Evolutionary conservation across 1,140 invertebrate species (phyloP).

Genomic region (Battus philenor): DNA sequence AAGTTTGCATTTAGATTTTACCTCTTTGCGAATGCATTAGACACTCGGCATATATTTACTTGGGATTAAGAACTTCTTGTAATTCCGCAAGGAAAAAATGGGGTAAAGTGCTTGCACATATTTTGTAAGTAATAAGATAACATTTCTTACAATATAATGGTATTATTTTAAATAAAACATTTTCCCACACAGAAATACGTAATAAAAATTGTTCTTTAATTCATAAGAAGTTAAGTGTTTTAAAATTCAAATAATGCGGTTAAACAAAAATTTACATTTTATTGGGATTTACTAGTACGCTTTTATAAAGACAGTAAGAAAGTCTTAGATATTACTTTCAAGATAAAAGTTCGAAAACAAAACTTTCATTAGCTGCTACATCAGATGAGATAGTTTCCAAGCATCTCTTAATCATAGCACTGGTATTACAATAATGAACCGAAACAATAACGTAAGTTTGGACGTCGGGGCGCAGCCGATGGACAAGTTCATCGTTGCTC

Average conservation of each 20-base stretch:
- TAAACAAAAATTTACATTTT: no score
- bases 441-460: conserved; percentile 74
- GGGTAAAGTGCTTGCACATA: no score
- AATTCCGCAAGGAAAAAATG: conserved; percentile 7
- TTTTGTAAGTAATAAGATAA: no score
- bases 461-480: conserved; percentile 50
- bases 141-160: no score
- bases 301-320: no score
- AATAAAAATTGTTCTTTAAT: no score
- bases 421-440: conserved; percentile 73
- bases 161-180: no score
- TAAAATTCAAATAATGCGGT: no score
- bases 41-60: conserved; percentile 57
- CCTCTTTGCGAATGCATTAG: conserved; percentile 54
- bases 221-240: no score
- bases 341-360: conserved; percentile 51
- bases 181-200: no score
- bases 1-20: conserved; percentile 64
- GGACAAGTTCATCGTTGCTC: conserved; percentile 59
- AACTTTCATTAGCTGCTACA: conserved; percentile 63
- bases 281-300: no score
- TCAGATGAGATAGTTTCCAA: conserved; percentile 56
- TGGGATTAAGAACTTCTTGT: conserved; percentile 38
- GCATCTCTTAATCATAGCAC: conserved; percentile 69
- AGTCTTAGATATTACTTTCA: no score